These are phyloP conservation scores for Ephestia elutella DNA, from an alignment of 1,140 invertebrate genomes.

Conservation along the genomic window DNA sequence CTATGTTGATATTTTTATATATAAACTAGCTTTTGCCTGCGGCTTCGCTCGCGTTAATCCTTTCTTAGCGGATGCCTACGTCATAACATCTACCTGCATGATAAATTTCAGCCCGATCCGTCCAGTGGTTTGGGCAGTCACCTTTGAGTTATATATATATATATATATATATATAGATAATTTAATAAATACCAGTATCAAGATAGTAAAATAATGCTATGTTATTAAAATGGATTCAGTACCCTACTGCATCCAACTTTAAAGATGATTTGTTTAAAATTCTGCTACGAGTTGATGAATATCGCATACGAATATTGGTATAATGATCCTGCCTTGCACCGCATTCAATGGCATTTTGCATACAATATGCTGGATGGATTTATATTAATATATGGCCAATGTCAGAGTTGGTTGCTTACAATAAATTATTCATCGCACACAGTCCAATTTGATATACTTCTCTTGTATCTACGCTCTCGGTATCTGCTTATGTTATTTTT, in stretches of 20 bases:
- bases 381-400: constrained; percentile 73
- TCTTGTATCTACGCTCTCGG: neutral
- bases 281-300: constrained; percentile 66
- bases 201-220: constrained; percentile 8
- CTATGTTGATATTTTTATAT: too few species aligned
- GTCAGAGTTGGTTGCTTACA: constrained; percentile 67
- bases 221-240: constrained; percentile 65
- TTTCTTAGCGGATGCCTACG: too few species aligned
- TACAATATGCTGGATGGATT: constrained; percentile 73
- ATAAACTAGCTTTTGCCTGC: too few species aligned
- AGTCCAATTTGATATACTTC: constrained; percentile 17
- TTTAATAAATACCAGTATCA: too few species aligned
- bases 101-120: too few species aligned
- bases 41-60: too few species aligned
- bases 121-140: too few species aligned
- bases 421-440: constrained; percentile 72
- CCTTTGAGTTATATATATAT: too few species aligned
- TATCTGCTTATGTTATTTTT: too few species aligned
- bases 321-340: constrained; percentile 71
- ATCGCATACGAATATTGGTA: constrained; percentile 67
- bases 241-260: constrained; percentile 29
- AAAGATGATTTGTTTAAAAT: constrained; percentile 74
- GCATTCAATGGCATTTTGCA: constrained; percentile 73
- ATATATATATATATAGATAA: too few species aligned
- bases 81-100: too few species aligned